phyloP scores from a whole-genome alignment of 2,113 vertebrate genomes.

The Xiphorhynchus elegans region DNA sequence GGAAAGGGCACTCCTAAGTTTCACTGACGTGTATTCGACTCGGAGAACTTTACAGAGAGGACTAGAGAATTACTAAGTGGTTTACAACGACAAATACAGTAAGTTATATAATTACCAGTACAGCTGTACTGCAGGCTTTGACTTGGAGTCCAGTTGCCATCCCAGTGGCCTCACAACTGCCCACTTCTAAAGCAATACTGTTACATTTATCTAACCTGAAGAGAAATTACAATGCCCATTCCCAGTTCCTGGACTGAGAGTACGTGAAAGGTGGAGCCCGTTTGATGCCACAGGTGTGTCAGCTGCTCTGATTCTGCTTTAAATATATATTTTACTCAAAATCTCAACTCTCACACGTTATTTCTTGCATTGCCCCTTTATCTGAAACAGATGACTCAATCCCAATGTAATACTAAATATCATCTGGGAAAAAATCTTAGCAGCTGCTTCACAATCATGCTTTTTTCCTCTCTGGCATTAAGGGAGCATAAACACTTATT shows the following conservation, averaged over 20 bases:
- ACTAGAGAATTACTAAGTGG: not conserved
- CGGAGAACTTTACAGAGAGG: not conserved
- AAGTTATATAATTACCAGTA: not conserved
- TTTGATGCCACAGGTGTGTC: not conserved
- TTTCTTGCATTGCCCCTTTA: not conserved
- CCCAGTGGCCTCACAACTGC: not conserved
- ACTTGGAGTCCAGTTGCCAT: not conserved
- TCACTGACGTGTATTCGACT: not conserved
- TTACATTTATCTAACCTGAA: not conserved
- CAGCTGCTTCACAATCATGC: not conserved
- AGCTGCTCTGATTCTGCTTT: not conserved
- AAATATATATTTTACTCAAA: not conserved
- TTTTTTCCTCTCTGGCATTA: not conserved
- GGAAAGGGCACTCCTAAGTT: not conserved
- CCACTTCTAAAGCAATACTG: not conserved
- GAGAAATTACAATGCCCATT: not conserved
- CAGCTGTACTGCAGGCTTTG: not conserved
- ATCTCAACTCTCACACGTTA: not conserved
- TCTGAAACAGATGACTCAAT: conserved; percentile 11
- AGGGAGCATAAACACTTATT: not conserved
- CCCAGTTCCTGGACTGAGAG: not conserved
- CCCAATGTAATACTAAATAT: not conserved
- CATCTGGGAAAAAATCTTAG: conserved; percentile 1
- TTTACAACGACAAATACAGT: not conserved
- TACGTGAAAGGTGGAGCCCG: not conserved